phyloP scores from a whole-genome alignment of 2,888 invertebrate species.

The Protodeltote pygarga region DNA sequence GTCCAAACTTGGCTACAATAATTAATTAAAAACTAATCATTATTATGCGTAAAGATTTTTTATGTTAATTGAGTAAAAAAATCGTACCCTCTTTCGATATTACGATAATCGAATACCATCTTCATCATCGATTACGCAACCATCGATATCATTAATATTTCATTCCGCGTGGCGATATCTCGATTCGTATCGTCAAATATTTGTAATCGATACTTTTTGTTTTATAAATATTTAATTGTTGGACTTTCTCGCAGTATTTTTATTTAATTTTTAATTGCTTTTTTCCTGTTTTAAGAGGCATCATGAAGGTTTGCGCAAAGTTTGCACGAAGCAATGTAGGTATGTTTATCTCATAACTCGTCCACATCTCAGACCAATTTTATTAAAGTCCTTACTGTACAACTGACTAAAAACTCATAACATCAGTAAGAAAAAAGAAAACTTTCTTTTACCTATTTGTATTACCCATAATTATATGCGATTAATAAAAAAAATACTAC shows the following conservation, averaged over 20 bases:
- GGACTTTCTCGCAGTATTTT: slow-evolving; percentile 29
- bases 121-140: slow-evolving; percentile 61
- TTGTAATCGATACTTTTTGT: slow-evolving; percentile 53
- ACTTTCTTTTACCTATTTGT: no score
- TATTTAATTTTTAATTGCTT: slow-evolving; percentile 3
- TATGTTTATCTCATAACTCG: no score
- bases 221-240: slow-evolving; percentile 27
- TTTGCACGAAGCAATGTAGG: no score
- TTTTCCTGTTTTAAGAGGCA: no score
- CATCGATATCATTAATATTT: slow-evolving; percentile 56
- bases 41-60: slow-evolving; percentile 44
- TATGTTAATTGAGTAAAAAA: slow-evolving; percentile 51
- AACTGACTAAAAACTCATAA: no score
- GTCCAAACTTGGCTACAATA: slow-evolving; percentile 13
- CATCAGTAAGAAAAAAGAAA: no score
- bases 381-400: no score
- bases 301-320: no score
- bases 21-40: slow-evolving; percentile 45
- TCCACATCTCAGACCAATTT: no score
- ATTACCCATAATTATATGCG: no score
- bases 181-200: slow-evolving; percentile 50
- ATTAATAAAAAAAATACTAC: no score
- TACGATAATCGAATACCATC: slow-evolving; percentile 61
- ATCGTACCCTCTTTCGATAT: slow-evolving; percentile 52
- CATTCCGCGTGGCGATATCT: slow-evolving; percentile 48